Evolutionary conservation across 2,888 invertebrate species (phyloP).

Genomic region (Meandrusa payeni): DNA sequence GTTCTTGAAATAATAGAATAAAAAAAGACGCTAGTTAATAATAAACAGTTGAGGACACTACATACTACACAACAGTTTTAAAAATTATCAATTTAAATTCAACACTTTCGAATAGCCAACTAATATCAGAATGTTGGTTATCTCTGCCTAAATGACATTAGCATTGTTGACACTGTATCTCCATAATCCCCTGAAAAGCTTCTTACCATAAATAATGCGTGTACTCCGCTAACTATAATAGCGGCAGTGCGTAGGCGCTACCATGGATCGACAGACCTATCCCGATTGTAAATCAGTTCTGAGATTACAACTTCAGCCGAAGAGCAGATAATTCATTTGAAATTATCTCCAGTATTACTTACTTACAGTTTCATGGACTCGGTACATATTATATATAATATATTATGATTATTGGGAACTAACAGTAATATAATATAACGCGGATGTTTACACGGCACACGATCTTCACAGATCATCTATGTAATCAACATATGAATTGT

Average conservation of each 20-base stretch:
- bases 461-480: too few relatives aligned
- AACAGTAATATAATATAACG: too few relatives aligned
- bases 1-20: too few relatives aligned
- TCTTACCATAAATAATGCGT: slow-evolving; percentile 80
- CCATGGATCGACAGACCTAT: slow-evolving; percentile 70
- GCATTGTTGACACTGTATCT: slow-evolving; percentile 74
- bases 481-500: too few relatives aligned
- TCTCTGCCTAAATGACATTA: slow-evolving; percentile 28
- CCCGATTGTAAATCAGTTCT: slow-evolving; percentile 77
- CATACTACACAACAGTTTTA: too few relatives aligned
- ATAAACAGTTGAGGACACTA: too few relatives aligned
- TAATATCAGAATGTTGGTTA: slow-evolving; percentile 20
- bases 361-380: slow-evolving; percentile 11
- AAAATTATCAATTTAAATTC: slow-evolving; percentile 17
- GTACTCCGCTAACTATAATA: slow-evolving; percentile 72
- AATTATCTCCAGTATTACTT: slow-evolving; percentile 19
- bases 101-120: slow-evolving; percentile 5
- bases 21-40: too few relatives aligned
- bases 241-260: slow-evolving; percentile 67
- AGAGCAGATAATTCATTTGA: slow-evolving; percentile 30
- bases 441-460: too few relatives aligned
- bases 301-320: slow-evolving; percentile 25
- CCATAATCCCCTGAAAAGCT: slow-evolving; percentile 76
- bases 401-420: slow-evolving; percentile 14
- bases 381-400: slow-evolving; percentile 10